Base-by-base conservation (phyloP, 2,113 vertebrate genomes). In the Forbesichthys papilliferus region DNA sequence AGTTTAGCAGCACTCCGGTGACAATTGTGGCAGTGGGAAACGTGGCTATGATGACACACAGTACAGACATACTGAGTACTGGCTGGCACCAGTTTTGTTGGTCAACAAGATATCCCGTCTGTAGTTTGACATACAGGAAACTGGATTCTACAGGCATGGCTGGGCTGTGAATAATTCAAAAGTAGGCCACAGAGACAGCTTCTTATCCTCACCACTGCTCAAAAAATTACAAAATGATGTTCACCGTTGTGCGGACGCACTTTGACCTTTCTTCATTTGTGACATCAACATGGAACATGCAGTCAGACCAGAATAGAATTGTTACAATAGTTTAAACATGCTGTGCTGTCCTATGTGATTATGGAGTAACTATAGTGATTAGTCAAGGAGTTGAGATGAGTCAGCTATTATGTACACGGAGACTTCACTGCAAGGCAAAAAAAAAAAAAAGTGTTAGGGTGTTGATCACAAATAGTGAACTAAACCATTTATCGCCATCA, bases 111-210 rank as follows among this genome's bases (percentile, higher is more conserved):
- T 87, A 85, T 70, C 65, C 42, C 48, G 66, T 64, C 73, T 65
- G 71, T 49, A 79, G 73, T 42, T 78, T 55, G 54, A 68, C 64
- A 86, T 61, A 68, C 77, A 83, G 61, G 88, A 84, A 93, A 90
- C 84, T 12, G 48, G 78, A 91, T 79, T 86, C 89, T 59, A 72
- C 73, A 69, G 78, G 77, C 66, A 77, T 9, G 56, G 72, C 56
- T 74, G 58, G 75, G 79, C 73, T 11, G 57, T 93, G 81, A 93
- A 93, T 93, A 82, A 93, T 93, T 92, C 71, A 93, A 67, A 63
- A 52, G 71, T 51, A 48, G 54, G 63, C 68, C 73, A 64, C 48
- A 73, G 80, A 86, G 64, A 64, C 79, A 71, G 62, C 75, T 65
- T 79, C 67, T 78, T 74, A 67, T 85, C 66, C 75, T 75, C 64